Conservation (phyloP, 2,888 invertebrate genomes). For the Pelosia muscerda region DNA sequence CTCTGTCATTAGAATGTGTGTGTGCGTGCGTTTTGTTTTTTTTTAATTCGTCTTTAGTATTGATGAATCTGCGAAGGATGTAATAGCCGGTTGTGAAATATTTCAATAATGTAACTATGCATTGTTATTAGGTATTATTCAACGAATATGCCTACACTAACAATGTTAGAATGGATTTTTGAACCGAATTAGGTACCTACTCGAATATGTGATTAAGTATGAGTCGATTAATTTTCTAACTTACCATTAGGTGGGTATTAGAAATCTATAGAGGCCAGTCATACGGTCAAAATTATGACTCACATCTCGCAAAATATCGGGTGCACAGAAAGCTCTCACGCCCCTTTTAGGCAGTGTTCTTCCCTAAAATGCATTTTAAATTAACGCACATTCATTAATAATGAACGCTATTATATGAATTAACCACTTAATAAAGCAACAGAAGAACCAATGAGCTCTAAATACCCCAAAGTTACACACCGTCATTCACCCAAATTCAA, state of each 20-base stretch:
- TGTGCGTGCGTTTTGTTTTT: slow-evolving; percentile 32
- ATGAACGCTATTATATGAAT: slow-evolving; percentile 68
- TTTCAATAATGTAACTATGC: slow-evolving; percentile 28
- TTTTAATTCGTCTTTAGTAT: slow-evolving; percentile 53
- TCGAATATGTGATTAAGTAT: background rate
- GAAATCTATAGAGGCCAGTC: background rate
- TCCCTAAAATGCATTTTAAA: slow-evolving; percentile 61
- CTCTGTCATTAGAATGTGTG: slow-evolving; percentile 66
- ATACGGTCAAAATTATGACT: background rate
- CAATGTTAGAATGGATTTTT: background rate
- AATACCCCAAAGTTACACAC: slow-evolving; percentile 70
- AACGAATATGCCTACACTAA: slow-evolving; percentile 15
- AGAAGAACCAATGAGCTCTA: slow-evolving; percentile 76
- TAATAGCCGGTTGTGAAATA: slow-evolving; percentile 40
- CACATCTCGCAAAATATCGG: background rate
- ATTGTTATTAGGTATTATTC: slow-evolving; percentile 21
- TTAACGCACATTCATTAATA: slow-evolving; percentile 62
- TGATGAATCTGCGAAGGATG: slow-evolving; percentile 51
- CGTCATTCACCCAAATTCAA: slow-evolving; percentile 64
- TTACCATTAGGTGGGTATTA: background rate
- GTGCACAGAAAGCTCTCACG: background rate
- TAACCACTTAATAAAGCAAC: slow-evolving; percentile 76
- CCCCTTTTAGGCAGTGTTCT: slow-evolving; percentile 45
- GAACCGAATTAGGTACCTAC: background rate
- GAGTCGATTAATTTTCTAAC: background rate